Evolutionary conservation across 2,888 invertebrate genomes (phyloP).

Genomic region (Cantharis lateralis): DNA sequence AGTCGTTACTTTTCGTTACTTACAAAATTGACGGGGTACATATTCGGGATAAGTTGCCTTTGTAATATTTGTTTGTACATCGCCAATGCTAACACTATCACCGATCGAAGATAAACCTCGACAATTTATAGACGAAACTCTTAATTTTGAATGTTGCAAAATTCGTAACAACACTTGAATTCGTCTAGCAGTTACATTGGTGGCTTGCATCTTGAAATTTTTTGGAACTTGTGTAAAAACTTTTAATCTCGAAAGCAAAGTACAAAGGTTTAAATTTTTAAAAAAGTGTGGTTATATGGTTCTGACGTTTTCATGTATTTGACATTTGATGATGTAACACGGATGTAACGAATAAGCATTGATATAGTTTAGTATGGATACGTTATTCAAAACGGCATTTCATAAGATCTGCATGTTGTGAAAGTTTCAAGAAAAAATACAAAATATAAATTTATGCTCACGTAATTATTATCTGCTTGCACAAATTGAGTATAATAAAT

Average conservation of each 20-base stretch:
- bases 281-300: background rate
- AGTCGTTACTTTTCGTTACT: conserved; percentile 48
- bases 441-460: too few relatives aligned
- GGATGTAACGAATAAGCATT: too few relatives aligned
- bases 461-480: too few relatives aligned
- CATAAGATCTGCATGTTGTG: too few relatives aligned
- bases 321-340: background rate
- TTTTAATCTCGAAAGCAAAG: background rate
- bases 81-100: conserved; percentile 72
- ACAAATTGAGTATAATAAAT: too few relatives aligned
- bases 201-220: conserved; percentile 37
- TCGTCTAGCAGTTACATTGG: conserved; percentile 36
- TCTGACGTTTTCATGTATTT: background rate
- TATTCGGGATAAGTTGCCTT: conserved; percentile 73
- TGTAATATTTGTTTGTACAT: conserved; percentile 69
- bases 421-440: too few relatives aligned
- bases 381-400: too few relatives aligned
- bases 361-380: too few relatives aligned
- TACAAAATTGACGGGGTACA: conserved; percentile 84
- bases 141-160: conserved; percentile 38
- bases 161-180: conserved; percentile 42
- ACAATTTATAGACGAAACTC: conserved; percentile 39
- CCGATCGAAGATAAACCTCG: conserved; percentile 55
- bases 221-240: background rate
- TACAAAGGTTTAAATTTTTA: background rate